Evolutionary conservation across 2,797 vertebrate genomes (phyloP).

Genomic region (Gallinago solitaria): DNA sequence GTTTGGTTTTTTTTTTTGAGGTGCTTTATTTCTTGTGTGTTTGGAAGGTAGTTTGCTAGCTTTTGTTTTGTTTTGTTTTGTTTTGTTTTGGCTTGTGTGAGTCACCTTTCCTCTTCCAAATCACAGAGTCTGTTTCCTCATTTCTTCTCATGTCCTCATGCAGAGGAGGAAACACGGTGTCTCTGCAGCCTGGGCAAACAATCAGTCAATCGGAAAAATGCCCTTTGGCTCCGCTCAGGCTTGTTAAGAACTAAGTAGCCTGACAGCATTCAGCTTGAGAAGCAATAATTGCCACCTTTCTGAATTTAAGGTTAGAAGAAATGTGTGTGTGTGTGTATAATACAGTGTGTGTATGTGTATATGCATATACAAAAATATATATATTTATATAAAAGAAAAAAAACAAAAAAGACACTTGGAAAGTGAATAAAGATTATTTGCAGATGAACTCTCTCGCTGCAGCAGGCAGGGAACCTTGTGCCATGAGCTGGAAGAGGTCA

Average conservation of each 20-base stretch:
- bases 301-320: neutral
- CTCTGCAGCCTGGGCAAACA: neutral
- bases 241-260: neutral
- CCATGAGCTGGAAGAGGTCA: neutral
- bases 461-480: neutral
- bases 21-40: neutral
- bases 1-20: neutral
- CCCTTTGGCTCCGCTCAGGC: neutral
- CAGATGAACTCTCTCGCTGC: neutral
- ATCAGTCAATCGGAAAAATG: neutral
- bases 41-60: neutral
- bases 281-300: neutral
- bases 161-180: neutral
- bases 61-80: neutral
- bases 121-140: neutral
- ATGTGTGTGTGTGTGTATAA: fast-evolving
- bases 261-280: neutral
- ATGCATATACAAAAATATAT: neutral
- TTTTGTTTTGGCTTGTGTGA: neutral
- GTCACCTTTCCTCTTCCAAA: neutral
- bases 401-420: neutral
- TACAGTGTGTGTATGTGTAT: no score
- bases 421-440: neutral
- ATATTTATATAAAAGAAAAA: neutral
- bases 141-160: neutral